Base-by-base conservation (phyloP, 1,140 invertebrate species). In the Trachelipus rathkii region DNA sequence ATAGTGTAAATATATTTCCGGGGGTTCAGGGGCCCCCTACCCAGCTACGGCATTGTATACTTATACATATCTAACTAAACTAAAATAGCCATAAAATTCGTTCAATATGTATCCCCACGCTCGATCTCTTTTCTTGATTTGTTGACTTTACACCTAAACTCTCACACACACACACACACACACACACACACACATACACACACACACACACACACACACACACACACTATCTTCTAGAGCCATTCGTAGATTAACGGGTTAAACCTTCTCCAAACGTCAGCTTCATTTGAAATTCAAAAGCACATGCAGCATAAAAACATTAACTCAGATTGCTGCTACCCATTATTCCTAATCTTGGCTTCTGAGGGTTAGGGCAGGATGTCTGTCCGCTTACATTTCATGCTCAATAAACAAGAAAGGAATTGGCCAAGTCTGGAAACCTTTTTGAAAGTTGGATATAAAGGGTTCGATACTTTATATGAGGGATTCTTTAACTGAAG, bases 331-430 rank as follows among this genome's bases (percentile, higher is more conserved):
- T 60, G 50, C 50, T 19, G 1, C 50, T 33, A 33, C 50, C 19
- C 19, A 15, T 60, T 60, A 8, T 60, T 19, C 50, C 19, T 60
- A 60, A 60, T 60, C 50, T 60, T 60, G 50, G 50, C 50, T 60
- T 60, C 19, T 19, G 50, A 19, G 19, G 33, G 33, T 33, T 33
- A 33, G 33, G 33, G 33, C 33, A 33, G 33, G 50, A 13, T 60
- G 50, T 13, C 19, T 60, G 50, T 19, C 50, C 50, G 50, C 11
- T 60, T 60, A 15, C 50, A 60, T 60, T 60, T 60, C 50, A 60
- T 19, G 50, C 50, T 60, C 50, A 60, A 60, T 60, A 60, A 60
- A 60, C 50, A 60, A 60, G 50, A 60, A 60, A 60, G 50, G 50
- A 60, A 13, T 60, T 13, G 50, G 50, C 19, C 50, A 15, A 19